Base-by-base conservation (phyloP, 2,888 invertebrate species). In the Mactromeris polynyma region DNA sequence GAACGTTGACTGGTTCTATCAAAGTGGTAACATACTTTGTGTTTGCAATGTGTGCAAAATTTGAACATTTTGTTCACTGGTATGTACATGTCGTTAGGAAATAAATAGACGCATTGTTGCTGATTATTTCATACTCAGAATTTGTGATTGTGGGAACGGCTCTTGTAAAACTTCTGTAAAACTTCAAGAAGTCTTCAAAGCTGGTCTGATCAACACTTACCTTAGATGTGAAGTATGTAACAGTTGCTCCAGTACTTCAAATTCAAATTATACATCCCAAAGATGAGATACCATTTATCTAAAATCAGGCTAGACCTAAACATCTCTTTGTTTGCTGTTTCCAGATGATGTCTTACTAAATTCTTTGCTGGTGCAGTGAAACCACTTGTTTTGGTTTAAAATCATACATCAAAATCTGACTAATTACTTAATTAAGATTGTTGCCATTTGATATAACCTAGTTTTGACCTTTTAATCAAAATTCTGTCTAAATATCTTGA, bases 231-330 rank as follows among this genome's bases (percentile, higher is more conserved):
- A 84, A 84, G 51, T 84, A 36, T 38, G 11, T 17, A 84, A 84
- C 84, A 84, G 84, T 84, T 84, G 84, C 46, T 84, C 9, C 1
- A 33, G n/a, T 38, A 84, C 84, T 84, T 84, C 54, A 84, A 42
- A 77, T 46, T 78, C 46, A 38, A 84, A 78, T 84, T 78, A 84
- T 46, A 51, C 7, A 73, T 73, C 4, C 26, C 19, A 2, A 36
- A 33, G 31, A 73, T 73, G 73, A 73, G 73, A 73, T 73, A 33
- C 36, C 2, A 73, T 17, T 19, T 73, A 36, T 73, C 79, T 79
- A 73, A 73, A 73, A 36, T 33, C n/a, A 33, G 73, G 73, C 73
- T 19, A 73, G 9, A 17, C 31, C 36, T 73, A 26, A 73, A 73
- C 19, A 73, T 33, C 26, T 9, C 26, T 33, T 73, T 73, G 73